These are phyloP conservation scores for Diplolepis rosae DNA, from an alignment of 2,888 invertebrate species.

Conservation along the genomic window DNA sequence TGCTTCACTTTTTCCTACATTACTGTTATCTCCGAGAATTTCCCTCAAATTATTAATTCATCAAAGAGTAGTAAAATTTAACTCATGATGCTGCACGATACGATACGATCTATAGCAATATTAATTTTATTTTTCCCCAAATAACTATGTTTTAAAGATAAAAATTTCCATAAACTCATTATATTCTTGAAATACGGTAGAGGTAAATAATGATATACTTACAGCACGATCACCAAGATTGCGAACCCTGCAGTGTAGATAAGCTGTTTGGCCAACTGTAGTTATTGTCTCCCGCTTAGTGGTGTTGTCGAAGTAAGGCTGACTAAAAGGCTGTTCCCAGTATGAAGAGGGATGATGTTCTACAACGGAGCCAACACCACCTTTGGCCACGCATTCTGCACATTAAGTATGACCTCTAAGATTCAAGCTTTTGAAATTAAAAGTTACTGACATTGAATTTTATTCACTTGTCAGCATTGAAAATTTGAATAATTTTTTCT, in stretches of 20 bases:
- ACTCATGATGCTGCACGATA: too few species aligned
- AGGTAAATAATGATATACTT: slow-evolving; percentile 72
- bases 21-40: too few species aligned
- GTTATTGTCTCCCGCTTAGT: slow-evolving; percentile 89
- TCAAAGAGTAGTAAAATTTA: too few species aligned
- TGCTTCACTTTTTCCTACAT: too few species aligned
- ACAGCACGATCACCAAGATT: slow-evolving; percentile 93
- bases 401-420: not conserved
- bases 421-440: too few species aligned
- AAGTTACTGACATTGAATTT: too few species aligned
- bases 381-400: slow-evolving; percentile 65
- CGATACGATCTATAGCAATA: too few species aligned
- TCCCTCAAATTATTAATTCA: too few species aligned
- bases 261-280: slow-evolving; percentile 90
- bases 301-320: slow-evolving; percentile 92
- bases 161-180: not conserved
- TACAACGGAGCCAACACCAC: slow-evolving; percentile 61
- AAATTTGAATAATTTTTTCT: too few species aligned
- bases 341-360: slow-evolving; percentile 69
- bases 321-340: slow-evolving; percentile 83
- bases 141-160: too few species aligned
- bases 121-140: too few species aligned
- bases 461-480: too few species aligned
- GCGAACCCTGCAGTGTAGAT: slow-evolving; percentile 88
- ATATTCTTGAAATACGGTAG: not conserved